Evolutionary conservation across 2,888 invertebrate genomes (phyloP).

Genomic region (Sinotaia quadrata): DNA sequence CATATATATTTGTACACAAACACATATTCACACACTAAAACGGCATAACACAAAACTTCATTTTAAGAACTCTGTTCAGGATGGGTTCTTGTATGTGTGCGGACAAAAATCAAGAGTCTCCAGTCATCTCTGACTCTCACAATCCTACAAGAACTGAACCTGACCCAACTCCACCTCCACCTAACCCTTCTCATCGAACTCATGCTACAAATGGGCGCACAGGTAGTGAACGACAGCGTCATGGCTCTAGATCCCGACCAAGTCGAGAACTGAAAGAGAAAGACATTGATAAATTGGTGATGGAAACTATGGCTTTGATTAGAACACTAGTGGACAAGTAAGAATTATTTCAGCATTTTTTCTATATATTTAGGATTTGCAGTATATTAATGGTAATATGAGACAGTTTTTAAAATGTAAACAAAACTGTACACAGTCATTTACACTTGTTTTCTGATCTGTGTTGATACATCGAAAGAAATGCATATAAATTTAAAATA

Average conservation of each 20-base stretch:
- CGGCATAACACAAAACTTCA: background rate
- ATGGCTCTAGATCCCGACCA: constrained; percentile 27
- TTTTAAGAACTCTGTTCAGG: background rate
- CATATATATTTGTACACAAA: too few species aligned
- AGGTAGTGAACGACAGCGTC: constrained; percentile 30
- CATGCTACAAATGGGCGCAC: constrained; percentile 29
- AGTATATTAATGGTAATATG: background rate
- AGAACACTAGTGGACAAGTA: constrained; percentile 89
- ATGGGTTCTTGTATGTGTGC: constrained; percentile 88
- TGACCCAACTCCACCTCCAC: constrained; percentile 29
- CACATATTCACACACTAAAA: too few species aligned
- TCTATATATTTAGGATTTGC: background rate
- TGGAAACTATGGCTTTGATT: constrained; percentile 86
- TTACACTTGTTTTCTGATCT: background rate
- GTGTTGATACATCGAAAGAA: too few species aligned
- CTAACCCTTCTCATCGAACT: constrained; percentile 25
- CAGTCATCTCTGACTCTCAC: constrained; percentile 44
- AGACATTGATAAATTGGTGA: constrained; percentile 79
- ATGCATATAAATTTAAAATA: too few species aligned
- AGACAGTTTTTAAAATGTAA: background rate
- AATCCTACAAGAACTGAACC: constrained; percentile 39
- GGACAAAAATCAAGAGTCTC: constrained; percentile 71
- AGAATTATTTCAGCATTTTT: constrained; percentile 62
- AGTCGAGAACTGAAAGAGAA: constrained; percentile 38
- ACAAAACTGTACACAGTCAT: background rate